phyloP scores from a whole-genome alignment of 2,888 invertebrate genomes.

The Thera obeliscata region DNA sequence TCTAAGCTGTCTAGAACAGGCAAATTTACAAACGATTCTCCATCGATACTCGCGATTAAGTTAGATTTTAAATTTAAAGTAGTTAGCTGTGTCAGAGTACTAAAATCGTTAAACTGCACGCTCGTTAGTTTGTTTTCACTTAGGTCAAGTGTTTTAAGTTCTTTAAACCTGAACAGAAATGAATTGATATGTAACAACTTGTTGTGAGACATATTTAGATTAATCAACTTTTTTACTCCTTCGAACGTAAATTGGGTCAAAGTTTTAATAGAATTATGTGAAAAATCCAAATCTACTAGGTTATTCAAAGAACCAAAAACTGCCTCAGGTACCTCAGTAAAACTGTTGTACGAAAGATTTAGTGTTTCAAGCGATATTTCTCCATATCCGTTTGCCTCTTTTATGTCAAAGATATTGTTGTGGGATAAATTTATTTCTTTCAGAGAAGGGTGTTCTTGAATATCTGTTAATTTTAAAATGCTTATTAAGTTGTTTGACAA shows the following conservation, averaged over 20 bases:
- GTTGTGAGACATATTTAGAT: conserved; percentile 60
- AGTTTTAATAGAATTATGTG: conserved; percentile 57
- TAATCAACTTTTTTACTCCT: conserved; percentile 55
- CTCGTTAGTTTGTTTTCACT: conserved; percentile 55
- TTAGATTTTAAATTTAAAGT: conserved; percentile 59
- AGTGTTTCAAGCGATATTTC: conserved; percentile 46
- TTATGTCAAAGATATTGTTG: conserved; percentile 56
- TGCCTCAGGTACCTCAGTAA: conserved; percentile 53
- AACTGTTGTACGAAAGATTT: conserved; percentile 60
- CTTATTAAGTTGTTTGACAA: conserved; percentile 55
- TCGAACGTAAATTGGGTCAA: conserved; percentile 59
- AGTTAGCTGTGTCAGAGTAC: conserved; percentile 49
- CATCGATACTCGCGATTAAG: conserved; percentile 50
- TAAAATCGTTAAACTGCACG: conserved; percentile 53
- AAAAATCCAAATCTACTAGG: conserved; percentile 59
- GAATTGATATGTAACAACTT: conserved; percentile 55
- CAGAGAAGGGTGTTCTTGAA: conserved; percentile 43
- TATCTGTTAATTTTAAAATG: conserved; percentile 53
- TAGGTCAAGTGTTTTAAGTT: conserved; percentile 55
- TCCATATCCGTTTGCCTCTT: conserved; percentile 30
- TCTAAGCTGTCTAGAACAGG: conserved; percentile 47
- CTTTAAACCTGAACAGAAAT: conserved; percentile 59
- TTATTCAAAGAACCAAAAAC: conserved; percentile 53
- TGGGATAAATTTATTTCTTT: conserved; percentile 59
- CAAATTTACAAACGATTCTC: conserved; percentile 49